phyloP scores from a whole-genome alignment of 1,140 invertebrate genomes.

The Chlorops oryzae region DNA sequence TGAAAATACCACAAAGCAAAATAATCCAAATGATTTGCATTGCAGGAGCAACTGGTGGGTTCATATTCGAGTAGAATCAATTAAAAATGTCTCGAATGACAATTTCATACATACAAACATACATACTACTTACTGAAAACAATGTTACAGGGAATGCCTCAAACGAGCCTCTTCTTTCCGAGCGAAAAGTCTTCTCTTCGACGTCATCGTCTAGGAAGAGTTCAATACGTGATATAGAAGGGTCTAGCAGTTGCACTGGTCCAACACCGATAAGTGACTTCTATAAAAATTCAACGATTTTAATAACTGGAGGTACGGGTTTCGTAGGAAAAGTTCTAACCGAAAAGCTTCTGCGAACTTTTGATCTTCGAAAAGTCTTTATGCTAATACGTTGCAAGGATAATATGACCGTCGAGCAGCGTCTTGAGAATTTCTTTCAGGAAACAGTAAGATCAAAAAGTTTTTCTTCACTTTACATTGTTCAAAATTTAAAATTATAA shows the following conservation, averaged over 20 bases:
- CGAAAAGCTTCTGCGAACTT: conserved; percentile 78
- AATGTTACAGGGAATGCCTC: no score
- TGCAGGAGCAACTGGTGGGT: no score
- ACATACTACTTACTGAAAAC: no score
- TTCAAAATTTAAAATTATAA: neutral
- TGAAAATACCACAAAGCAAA: no score
- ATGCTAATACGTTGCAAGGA: conserved; percentile 74
- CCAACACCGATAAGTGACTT: conserved; percentile 43
- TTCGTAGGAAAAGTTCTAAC: conserved; percentile 84
- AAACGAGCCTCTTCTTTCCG: no score
- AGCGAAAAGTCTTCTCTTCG: conserved; percentile 33
- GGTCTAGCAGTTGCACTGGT: neutral
- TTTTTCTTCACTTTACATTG: no score
- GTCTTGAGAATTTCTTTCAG: conserved; percentile 60
- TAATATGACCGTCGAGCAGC: conserved; percentile 60
- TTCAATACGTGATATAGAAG: neutral
- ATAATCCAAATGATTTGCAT: no score
- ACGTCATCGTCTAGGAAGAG: conserved; percentile 36
- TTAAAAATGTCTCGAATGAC: no score
- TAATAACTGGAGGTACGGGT: conserved; percentile 68
- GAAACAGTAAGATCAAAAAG: conserved; percentile 59
- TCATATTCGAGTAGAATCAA: no score
- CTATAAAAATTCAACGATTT: conserved; percentile 50
- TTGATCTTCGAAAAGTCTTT: conserved; percentile 68
- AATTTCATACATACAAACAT: no score